A percentile compares a stretch with the other conserved stretches of the same genome.
These are phyloP conservation scores for Xiphophorus couchianus DNA, from an alignment of 2,113 vertebrate species.

Conservation along the genomic window DNA sequence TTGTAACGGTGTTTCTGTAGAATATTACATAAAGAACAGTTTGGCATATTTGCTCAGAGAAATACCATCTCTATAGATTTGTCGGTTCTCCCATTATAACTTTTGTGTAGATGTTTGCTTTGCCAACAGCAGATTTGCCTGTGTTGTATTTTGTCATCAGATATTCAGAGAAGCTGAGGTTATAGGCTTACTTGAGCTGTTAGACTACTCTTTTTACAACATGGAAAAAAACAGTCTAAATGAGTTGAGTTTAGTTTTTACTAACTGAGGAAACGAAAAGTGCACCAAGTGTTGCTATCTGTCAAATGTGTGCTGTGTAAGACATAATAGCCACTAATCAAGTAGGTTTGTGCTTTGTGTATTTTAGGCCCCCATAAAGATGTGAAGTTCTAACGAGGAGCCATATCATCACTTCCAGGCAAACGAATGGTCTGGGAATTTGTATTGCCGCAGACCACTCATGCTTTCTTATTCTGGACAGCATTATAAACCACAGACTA, in stretches of 20 bases:
- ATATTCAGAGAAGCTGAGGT: constrained; percentile 33
- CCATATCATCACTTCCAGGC: constrained; percentile 7
- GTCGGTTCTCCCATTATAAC: constrained; percentile 13
- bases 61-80: background rate
- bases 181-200: constrained; percentile 5
- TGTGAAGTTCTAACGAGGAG: constrained; percentile 11
- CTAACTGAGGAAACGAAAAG: background rate
- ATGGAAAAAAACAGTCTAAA: background rate
- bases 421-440: constrained; percentile 7
- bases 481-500: constrained; percentile 52
- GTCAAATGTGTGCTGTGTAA: background rate
- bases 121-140: constrained; percentile 25
- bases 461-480: constrained; percentile 9
- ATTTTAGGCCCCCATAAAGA: constrained; percentile 52
- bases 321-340: background rate
- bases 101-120: constrained; percentile 19
- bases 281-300: background rate
- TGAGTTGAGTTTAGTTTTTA: background rate
- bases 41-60: background rate
- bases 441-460: background rate
- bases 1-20: background rate
- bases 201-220: background rate
- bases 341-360: constrained; percentile 14
- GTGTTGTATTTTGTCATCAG: constrained; percentile 23
- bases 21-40: background rate